Evolutionary conservation across 2,113 vertebrate genomes (phyloP).

Genomic region (Corythaeola cristata): DNA sequence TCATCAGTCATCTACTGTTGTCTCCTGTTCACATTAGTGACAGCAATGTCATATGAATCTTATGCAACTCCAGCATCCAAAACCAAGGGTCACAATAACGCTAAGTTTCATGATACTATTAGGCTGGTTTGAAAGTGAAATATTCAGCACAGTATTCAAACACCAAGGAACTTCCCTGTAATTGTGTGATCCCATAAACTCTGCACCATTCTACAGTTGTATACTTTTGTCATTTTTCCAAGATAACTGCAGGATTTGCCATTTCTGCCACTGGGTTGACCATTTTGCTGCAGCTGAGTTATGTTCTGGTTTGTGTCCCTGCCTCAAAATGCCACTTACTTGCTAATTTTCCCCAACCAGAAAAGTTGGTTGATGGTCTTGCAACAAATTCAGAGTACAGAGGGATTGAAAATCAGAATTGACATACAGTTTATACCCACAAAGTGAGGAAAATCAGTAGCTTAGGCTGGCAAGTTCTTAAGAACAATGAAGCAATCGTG

Average conservation of each 20-base stretch:
- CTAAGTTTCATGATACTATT: neutral
- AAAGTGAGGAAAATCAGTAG: neutral
- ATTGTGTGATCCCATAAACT: neutral
- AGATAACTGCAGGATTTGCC: neutral
- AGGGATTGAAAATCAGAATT: neutral
- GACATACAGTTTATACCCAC: neutral
- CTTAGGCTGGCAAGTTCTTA: neutral
- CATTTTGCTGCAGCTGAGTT: neutral
- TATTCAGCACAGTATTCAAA: neutral
- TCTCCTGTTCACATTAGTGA: neutral
- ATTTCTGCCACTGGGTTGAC: neutral
- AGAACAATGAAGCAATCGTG: rapidly evolving
- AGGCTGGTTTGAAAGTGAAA: neutral
- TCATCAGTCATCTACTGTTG: neutral
- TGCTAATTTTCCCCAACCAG: neutral
- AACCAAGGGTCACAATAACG: neutral
- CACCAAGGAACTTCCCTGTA: neutral
- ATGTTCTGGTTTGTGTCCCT: neutral
- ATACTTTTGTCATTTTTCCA: neutral
- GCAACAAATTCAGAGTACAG: neutral
- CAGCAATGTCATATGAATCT: neutral
- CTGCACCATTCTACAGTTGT: rapidly evolving
- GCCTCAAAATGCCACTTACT: neutral
- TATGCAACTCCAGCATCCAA: neutral
- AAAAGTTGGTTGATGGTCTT: neutral